Percentiles rank a stretch among this genome's conserved stretches.
phyloP scores from a whole-genome alignment of 2,113 vertebrate species.

The Cottus gobio region DNA sequence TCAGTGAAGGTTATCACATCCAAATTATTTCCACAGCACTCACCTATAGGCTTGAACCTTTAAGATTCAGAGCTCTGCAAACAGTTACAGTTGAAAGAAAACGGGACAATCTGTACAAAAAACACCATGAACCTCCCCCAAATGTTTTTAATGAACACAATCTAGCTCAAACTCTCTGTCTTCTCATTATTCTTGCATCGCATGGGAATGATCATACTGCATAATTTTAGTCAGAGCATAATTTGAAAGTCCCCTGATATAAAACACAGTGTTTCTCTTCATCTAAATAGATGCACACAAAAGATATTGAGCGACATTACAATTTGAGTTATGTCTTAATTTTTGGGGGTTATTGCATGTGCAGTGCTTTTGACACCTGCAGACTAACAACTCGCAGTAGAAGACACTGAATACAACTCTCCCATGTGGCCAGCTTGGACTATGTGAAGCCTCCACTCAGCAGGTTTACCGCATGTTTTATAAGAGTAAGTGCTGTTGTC shows the following conservation, averaged over 20 bases:
- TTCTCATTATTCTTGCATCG: conserved; percentile 56
- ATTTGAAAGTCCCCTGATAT: conserved; percentile 48
- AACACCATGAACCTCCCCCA: conserved; percentile 2
- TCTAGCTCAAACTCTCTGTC: conserved; percentile 31
- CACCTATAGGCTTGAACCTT: conserved; percentile 3
- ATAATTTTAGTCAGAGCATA: conserved; percentile 32
- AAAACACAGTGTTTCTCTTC: conserved; percentile 20
- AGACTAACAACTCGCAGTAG: conserved; percentile 2
- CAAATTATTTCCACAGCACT: conserved; percentile 7
- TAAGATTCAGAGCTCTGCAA: background rate
- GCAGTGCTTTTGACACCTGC: conserved; percentile 8
- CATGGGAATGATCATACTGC: conserved; percentile 36
- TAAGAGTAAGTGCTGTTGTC: conserved; percentile 13
- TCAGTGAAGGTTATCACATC: conserved; percentile 14
- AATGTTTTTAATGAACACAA: conserved; percentile 49
- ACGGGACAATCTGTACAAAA: conserved; percentile 2
- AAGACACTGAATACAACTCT: conserved; percentile 3
- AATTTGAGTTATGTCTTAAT: conserved; percentile 10
- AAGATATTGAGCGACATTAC: conserved; percentile 24
- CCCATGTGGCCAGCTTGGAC: background rate
- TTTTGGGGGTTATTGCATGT: background rate
- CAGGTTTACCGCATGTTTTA: conserved; percentile 9
- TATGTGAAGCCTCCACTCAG: conserved; percentile 25
- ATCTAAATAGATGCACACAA: conserved; percentile 39
- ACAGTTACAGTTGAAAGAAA: background rate